Evolutionary conservation across 2,797 vertebrate genomes (phyloP), one percentile per base, ranked within the genome.

Genomic region (Picus viridis): DNA sequence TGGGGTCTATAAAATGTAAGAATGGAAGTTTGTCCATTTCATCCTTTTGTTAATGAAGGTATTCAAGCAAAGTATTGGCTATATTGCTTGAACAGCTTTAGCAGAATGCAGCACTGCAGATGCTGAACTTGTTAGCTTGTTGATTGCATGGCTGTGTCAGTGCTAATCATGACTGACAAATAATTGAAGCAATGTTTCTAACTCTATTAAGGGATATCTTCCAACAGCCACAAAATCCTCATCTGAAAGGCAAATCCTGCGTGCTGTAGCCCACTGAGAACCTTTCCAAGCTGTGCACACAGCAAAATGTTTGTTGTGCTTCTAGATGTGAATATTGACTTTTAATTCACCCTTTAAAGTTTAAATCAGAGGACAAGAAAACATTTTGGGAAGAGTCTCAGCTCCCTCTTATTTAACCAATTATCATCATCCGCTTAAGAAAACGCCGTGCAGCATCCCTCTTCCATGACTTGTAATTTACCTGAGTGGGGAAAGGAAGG

Each of bases 141-240:
- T 96, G 93, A 93, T 96, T 96, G 82, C 81, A 61, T 78, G 63
- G 89, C 54, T 93, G 79, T 83, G 79, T 90, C 78, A 56, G 69
- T 65, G 57, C 69, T 96, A 95, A 97, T 94, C 80, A 73, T 93
- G 92, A 93, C 91, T 96, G 96, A 96, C 93, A 96, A 94, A 93
- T 80, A 94, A 95, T 91, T 95, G 78, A 94, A 64, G n/a, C 77
- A 81, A 75, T 70, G 53, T 81, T 94, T 91, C 88, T 95, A 86
- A 92, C 76, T 94, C 84, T 95, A 92, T 95, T 96, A 86, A 88
- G 92, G 53, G 59, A 74, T 88, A 47, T 83, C 73, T 90, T 80
- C 65, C 87, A 95, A 58, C 59, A 65, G 24, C n/a, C 34, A 89
- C 68, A 85, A 84, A 92, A 89, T 80, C 65, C 79, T 83, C 69